These are phyloP conservation scores for Paedocypris sp. DNA, from an alignment of 2,113 vertebrate genomes.

Conservation along the genomic window DNA sequence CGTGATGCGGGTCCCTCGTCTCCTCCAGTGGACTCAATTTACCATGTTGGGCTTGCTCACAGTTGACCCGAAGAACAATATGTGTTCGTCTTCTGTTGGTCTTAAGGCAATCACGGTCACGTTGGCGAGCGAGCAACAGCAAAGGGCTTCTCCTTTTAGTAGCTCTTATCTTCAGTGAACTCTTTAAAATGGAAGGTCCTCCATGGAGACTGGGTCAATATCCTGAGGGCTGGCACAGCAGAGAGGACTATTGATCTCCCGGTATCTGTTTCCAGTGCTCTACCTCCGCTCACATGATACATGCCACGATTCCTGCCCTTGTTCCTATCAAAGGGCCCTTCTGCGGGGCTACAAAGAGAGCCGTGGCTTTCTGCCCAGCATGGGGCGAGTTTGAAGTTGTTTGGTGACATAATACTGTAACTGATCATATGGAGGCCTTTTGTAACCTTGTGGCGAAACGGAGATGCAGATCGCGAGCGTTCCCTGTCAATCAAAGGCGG, in stretches of 20 bases:
- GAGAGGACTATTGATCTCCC: constrained; percentile 38
- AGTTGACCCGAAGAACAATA: too few relatives aligned
- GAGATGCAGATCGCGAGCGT: constrained; percentile 71
- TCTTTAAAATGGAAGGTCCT: constrained; percentile 33
- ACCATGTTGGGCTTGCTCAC: too few relatives aligned
- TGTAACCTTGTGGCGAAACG: constrained; percentile 63
- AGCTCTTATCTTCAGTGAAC: constrained; percentile 24
- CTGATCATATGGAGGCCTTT: constrained; percentile 56
- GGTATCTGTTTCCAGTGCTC: constrained; percentile 37
- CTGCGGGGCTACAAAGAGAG: constrained; percentile 25
- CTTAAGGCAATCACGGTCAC: constrained; percentile 1
- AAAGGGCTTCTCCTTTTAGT: constrained; percentile 17
- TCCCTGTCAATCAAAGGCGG: constrained; percentile 67
- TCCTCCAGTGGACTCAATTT: too few relatives aligned
- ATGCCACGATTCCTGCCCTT: constrained; percentile 29
- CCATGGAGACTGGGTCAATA: constrained; percentile 35
- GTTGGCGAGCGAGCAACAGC: constrained; percentile 9
- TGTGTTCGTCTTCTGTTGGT: too few relatives aligned
- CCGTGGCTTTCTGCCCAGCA: constrained; percentile 19
- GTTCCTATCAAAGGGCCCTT: constrained; percentile 32
- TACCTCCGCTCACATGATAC: constrained; percentile 32
- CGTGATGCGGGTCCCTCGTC: too few relatives aligned
- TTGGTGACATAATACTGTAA: constrained; percentile 46
- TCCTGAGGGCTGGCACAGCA: constrained; percentile 31
- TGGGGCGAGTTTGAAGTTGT: constrained; percentile 29